These are phyloP conservation scores for Poeciliopsis presidionis DNA, from an alignment of 2,797 vertebrate genomes.

Conservation along the genomic window DNA sequence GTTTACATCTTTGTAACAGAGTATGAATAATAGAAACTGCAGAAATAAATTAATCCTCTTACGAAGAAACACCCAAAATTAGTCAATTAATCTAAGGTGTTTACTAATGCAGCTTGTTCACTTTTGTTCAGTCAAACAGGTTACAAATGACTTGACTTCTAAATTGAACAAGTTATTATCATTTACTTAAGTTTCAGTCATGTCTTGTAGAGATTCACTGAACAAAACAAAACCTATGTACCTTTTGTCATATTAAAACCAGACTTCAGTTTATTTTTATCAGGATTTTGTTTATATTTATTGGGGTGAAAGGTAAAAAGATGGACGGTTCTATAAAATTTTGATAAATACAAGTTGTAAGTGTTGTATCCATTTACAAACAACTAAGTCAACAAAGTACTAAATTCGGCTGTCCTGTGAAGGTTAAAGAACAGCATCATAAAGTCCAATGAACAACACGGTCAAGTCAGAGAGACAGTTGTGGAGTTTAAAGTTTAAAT, in stretches of 20 bases:
- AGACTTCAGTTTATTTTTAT: background rate
- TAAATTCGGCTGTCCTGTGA: background rate
- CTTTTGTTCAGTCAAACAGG: conserved; percentile 13
- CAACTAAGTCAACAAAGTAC: background rate
- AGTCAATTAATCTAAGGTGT: background rate
- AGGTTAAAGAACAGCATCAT: background rate
- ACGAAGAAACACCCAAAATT: background rate
- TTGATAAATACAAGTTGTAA: background rate
- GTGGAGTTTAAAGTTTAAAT: background rate
- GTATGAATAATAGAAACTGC: conserved; percentile 1
- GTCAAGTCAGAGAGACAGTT: background rate
- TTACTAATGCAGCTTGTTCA: background rate
- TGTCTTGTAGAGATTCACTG: background rate
- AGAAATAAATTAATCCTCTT: background rate
- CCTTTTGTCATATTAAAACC: background rate
- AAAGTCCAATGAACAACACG: background rate
- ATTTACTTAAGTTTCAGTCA: background rate
- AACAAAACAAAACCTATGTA: background rate
- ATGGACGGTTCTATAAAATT: background rate
- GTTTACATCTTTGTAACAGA: conserved; percentile 18
- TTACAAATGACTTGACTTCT: conserved; percentile 24
- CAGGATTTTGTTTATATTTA: background rate
- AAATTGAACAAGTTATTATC: conserved; percentile 38
- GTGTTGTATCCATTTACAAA: background rate
- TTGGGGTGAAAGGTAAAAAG: background rate